These are phyloP conservation scores for Apodemus speciosus DNA, from an alignment of 2,113 vertebrate species.

Conservation along the genomic window DNA sequence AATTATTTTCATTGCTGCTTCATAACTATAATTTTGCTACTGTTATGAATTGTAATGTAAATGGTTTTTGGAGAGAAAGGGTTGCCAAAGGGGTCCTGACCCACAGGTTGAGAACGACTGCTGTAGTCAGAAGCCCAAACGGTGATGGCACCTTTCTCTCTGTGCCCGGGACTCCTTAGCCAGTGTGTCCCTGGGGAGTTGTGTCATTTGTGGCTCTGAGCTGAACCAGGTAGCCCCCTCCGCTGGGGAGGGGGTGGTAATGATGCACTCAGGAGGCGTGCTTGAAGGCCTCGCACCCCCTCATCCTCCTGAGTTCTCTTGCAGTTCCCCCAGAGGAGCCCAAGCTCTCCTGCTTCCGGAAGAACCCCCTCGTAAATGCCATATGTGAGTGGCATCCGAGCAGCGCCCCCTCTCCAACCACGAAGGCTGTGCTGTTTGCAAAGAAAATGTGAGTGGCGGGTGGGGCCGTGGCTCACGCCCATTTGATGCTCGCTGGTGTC, in stretches of 20 bases:
- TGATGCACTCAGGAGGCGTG: background rate
- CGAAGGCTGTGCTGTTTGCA: constrained; percentile 73
- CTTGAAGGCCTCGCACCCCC: background rate
- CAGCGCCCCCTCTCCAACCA: background rate
- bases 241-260: background rate
- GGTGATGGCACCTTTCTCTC: background rate
- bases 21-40: background rate
- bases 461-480: accelerated
- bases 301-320: background rate
- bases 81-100: background rate
- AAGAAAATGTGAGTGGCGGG: constrained; percentile 70
- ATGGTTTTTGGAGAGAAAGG: background rate
- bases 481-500: accelerated
- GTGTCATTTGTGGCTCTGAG: background rate
- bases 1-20: background rate
- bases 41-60: background rate
- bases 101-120: background rate
- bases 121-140: background rate
- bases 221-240: background rate
- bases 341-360: constrained; percentile 76
- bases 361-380: constrained; percentile 69
- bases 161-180: background rate
- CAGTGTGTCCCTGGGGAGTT: background rate
- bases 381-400: constrained; percentile 82
- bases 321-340: constrained; percentile 81